phyloP scores from a whole-genome alignment of 2,888 invertebrate genomes.

The Hemicrepidius hirtus region DNA sequence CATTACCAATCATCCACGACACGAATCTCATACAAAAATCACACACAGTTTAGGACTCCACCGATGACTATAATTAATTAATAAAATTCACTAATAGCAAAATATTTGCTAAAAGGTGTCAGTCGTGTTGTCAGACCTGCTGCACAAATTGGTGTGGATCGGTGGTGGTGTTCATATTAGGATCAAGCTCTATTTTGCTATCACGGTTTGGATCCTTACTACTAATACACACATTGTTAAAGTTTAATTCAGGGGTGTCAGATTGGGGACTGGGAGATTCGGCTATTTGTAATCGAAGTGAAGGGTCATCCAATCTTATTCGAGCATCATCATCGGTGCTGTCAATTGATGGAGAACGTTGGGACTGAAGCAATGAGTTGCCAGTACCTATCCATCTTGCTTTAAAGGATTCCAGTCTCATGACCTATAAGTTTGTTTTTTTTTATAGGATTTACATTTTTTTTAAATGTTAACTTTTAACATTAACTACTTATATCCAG shows the following conservation, averaged over 20 bases:
- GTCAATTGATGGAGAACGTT: conserved; percentile 67
- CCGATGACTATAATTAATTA: conserved; percentile 21
- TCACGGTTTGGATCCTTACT: conserved; percentile 50
- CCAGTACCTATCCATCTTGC: conserved; percentile 75
- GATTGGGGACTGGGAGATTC: conserved; percentile 61
- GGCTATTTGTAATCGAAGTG: conserved; percentile 66
- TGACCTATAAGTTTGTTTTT: conserved; percentile 74
- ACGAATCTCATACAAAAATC: neutral
- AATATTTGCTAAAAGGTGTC: conserved; percentile 36
- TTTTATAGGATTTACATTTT: neutral
- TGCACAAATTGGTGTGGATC: conserved; percentile 55
- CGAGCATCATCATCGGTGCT: conserved; percentile 69
- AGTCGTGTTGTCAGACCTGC: conserved; percentile 59
- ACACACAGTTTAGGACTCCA: conserved; percentile 21
- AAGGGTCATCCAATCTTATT: conserved; percentile 69
- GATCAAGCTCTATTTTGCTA: conserved; percentile 60
- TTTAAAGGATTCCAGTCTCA: conserved; percentile 83
- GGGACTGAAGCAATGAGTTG: conserved; percentile 62
- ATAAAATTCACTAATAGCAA: conserved; percentile 32
- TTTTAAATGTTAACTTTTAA: too few relatives aligned
- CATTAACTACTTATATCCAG: too few relatives aligned
- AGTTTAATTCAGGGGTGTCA: conserved; percentile 61
- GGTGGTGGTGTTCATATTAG: conserved; percentile 63
- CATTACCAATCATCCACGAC: neutral
- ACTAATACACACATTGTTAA: conserved; percentile 53